Evolutionary conservation across 2,113 vertebrate genomes (phyloP), one percentile per base, ranked within the genome.

Genomic region (Microcebus jonahi): DNA sequence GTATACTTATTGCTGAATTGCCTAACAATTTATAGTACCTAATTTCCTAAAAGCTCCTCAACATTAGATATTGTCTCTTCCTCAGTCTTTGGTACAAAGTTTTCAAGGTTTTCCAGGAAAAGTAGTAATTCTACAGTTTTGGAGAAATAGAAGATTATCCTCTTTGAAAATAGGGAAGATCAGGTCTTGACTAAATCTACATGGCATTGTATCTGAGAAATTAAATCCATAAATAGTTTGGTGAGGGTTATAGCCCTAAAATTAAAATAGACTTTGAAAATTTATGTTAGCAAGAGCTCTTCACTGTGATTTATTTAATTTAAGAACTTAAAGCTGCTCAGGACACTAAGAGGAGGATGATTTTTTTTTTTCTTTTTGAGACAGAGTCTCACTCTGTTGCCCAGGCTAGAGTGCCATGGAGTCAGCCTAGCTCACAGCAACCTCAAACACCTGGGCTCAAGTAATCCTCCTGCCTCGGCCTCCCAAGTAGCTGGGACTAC

Each of bases 231-330:
- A 75, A 88, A 81, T 34, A 70, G n/a, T 82, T 95, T 80, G 53
- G 34, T 59, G 75, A 77, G 8, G 11, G 34, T 18, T 81, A 27
- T 29, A 90, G 39, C 18, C 59, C 53, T 70, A 63, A 86, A 73
- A 81, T 93, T 70, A 88, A 57, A 96, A 68, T 27, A 61, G 34
- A 70, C 21, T 92, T 95, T 2, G 34, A 90, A 92, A 90, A 87
- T 67, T 25, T 92, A 61, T 73, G 21, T 92, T 76, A 87, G 70
- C 34, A 63, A 73, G 55, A 73, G 20, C 4, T 48, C 59, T 48
- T 36, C 23, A 50, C 17, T 11, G 34, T 61, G 15, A 75, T 65
- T 95, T 83, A 82, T 67, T 65, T 87, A 59, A 73, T 65, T 90
- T 86, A 83, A 83, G 53, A 71, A 87, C 6, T 57, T 90, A 79